phyloP scores from a whole-genome alignment of 2,113 vertebrate species.

The Clupea harengus region DNA sequence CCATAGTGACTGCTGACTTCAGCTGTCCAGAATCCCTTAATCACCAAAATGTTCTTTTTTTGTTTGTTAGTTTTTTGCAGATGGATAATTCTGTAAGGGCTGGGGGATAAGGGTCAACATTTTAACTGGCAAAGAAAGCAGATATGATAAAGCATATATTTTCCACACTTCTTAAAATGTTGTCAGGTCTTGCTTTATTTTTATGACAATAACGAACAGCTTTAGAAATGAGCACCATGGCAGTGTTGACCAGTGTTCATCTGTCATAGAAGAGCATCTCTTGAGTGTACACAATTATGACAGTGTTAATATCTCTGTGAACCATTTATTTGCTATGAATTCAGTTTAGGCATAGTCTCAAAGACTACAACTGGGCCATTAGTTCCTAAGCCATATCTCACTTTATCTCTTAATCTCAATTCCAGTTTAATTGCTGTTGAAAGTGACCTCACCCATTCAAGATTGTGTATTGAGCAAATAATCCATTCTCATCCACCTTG shows the following conservation, averaged over 20 bases:
- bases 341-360: no score
- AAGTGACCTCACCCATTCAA: slow-evolving; percentile 51
- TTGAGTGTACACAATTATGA: neutral
- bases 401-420: slow-evolving; percentile 18
- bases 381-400: neutral
- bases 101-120: neutral
- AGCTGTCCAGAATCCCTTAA: neutral
- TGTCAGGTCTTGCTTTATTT: neutral
- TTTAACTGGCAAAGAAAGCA: neutral
- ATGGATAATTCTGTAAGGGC: slow-evolving; percentile 5
- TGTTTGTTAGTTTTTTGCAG: neutral
- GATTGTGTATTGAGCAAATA: slow-evolving; percentile 69
- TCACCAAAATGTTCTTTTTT: neutral
- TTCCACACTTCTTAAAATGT: neutral
- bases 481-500: slow-evolving; percentile 52
- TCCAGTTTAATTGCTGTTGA: slow-evolving; percentile 58
- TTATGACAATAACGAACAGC: neutral
- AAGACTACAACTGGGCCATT: neutral
- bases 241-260: neutral
- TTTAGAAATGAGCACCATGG: neutral
- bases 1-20: slow-evolving; percentile 8
- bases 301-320: neutral
- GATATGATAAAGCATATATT: neutral
- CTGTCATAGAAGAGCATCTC: neutral
- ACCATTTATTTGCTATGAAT: no score